These are phyloP conservation scores for Synergus laeviventris DNA, from an alignment of 2,888 invertebrate genomes.

Conservation along the genomic window DNA sequence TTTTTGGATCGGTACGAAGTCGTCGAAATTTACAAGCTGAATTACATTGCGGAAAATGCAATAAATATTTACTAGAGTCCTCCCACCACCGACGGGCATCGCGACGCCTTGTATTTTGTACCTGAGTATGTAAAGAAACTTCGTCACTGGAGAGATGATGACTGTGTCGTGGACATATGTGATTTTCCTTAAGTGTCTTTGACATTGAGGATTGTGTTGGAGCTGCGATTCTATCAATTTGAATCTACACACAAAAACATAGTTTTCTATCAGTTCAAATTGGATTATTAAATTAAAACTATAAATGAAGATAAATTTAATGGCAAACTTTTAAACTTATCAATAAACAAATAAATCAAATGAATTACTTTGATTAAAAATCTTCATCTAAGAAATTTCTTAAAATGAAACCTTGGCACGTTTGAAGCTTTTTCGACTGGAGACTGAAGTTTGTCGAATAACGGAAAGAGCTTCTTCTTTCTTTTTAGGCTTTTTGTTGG, in stretches of 20 bases:
- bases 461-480: constrained; percentile 57
- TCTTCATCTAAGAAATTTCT: constrained; percentile 26
- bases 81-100: constrained; percentile 67
- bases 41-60: constrained; percentile 50
- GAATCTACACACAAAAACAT: constrained; percentile 72
- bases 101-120: constrained; percentile 58
- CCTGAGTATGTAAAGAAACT: constrained; percentile 55
- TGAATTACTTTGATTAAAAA: neutral
- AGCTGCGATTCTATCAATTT: constrained; percentile 81
- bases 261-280: constrained; percentile 30
- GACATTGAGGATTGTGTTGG: constrained; percentile 82
- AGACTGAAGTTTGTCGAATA: constrained; percentile 45
- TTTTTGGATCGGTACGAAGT: constrained; percentile 63
- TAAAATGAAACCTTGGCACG: constrained; percentile 56
- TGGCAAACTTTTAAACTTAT: neutral
- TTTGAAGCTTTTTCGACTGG: constrained; percentile 54
- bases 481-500: constrained; percentile 67
- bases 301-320: neutral
- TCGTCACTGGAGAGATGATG: constrained; percentile 58
- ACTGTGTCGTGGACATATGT: constrained; percentile 62
- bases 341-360: constrained; percentile 6
- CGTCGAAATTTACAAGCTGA: constrained; percentile 58
- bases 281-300: neutral
- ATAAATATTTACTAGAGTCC: constrained; percentile 59
- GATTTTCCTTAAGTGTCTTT: constrained; percentile 68